Percentiles rank a stretch among this genome's conserved stretches.
Evolutionary conservation across 2,113 vertebrate species (phyloP).

Genomic region (Lepus americanus): DNA sequence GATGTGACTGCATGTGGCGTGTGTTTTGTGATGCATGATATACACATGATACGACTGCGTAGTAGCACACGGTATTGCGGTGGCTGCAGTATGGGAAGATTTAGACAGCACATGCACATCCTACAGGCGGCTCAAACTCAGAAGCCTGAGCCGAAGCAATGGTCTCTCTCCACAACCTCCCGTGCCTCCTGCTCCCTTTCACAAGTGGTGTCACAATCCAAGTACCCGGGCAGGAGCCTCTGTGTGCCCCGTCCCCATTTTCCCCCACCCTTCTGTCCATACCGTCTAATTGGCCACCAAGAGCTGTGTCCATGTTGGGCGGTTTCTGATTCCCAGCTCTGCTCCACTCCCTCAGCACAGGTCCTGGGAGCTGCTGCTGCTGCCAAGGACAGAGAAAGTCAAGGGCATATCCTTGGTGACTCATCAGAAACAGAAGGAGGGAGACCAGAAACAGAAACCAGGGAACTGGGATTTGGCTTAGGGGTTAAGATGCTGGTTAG

Average conservation of each 20-base stretch:
- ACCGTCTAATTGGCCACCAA: not conserved
- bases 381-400: not conserved
- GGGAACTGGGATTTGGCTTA: no score
- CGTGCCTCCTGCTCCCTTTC: not conserved
- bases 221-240: not conserved
- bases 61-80: no score
- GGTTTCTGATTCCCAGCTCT: not conserved
- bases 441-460: not conserved
- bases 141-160: not conserved
- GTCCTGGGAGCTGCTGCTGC: no score
- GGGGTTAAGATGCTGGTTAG: no score
- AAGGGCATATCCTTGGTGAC: not conserved
- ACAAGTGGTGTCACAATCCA: not conserved
- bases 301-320: not conserved
- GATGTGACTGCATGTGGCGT: no score
- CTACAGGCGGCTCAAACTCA: constrained; percentile 18
- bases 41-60: no score
- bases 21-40: no score
- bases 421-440: not conserved
- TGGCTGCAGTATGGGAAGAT: no score
- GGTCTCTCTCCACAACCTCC: not conserved
- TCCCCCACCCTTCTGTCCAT: not conserved
- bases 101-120: not conserved
- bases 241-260: not conserved
- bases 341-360: not conserved